Evolutionary conservation across 2,113 vertebrate species (phyloP), one percentile per base, ranked within the genome.

Genomic region (Syrmaticus mikado): DNA sequence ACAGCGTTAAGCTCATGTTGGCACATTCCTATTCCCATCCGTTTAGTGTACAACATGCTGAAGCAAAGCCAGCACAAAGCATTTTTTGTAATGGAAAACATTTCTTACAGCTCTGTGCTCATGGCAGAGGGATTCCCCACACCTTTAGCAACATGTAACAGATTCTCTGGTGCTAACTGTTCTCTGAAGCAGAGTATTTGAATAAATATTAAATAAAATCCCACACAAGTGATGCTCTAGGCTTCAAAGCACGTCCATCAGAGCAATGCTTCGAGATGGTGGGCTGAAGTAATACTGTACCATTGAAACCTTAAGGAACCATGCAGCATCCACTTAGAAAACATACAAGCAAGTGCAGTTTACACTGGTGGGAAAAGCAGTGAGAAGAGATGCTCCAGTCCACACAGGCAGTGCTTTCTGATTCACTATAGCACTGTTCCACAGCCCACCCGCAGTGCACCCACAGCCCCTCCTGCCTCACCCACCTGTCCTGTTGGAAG

Each of bases 401-500:
- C 18, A 8, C 34, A 48, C 62, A 10, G 50, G 4, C 38, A 17
- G n/a, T 2, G 55, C 34, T 21, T 16, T 10, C 10, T 1, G 32
- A 19, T 8, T 11, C 3, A 27, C 13, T 53, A 34, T 3, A 66
- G 40, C 6, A 52, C 12, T 22, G 38, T 34, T 17, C 5, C 45
- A 13, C 27, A 62, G 34, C 24, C 34, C 70, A 4, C 45, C 9
- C 1, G 0, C 2, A 2, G 25, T 2, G 20, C 14, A 3, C 0
- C 38, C 85, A 9, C 36, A 5, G 46, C 18, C 66, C 60, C 48
- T 36, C 53, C 14, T 43, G 53, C 90, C 95, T 94, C 87, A 98
- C 99, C 98, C 97, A 99, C 99, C 99, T 99, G 98, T 97, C 72
- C 99, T 95, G 97, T 96, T 98, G 43, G 98, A 97, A 86, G 98